phyloP scores from a whole-genome alignment of 1,140 invertebrate species.

The Goniozus legneri region DNA sequence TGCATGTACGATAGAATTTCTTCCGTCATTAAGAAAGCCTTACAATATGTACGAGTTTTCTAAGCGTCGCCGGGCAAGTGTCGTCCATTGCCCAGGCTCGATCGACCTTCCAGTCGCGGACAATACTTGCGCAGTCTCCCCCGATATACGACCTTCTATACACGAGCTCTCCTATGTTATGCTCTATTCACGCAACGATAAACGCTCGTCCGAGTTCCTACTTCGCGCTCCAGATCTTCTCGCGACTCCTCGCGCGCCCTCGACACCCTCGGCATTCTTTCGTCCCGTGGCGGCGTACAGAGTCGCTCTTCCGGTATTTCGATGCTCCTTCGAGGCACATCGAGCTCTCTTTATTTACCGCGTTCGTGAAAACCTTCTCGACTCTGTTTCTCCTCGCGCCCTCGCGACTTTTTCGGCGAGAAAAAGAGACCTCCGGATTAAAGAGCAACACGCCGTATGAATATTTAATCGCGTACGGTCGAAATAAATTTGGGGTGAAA shows the following conservation, averaged over 20 bases:
- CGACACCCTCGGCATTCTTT: constrained; percentile 19
- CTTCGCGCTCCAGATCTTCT: constrained; percentile 34
- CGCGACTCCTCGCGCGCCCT: constrained; percentile 11
- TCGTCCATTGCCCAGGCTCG: constrained; percentile 11
- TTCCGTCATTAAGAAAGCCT: constrained; percentile 54
- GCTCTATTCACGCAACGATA: constrained; percentile 41
- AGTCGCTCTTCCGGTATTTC: too few relatives aligned
- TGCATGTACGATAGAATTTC: constrained; percentile 50
- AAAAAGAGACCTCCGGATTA: too few relatives aligned
- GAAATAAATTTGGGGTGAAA: too few relatives aligned
- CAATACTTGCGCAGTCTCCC: background rate
- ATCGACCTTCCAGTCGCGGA: background rate
- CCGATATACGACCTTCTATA: too few relatives aligned
- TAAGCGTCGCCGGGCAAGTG: constrained; percentile 34
- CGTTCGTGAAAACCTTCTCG: background rate
- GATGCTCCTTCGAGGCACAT: background rate
- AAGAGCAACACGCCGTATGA: too few relatives aligned
- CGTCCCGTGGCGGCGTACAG: too few relatives aligned
- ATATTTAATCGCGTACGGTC: too few relatives aligned
- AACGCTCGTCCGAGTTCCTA: constrained; percentile 37
- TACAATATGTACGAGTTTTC: constrained; percentile 45
- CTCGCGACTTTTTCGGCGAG: too few relatives aligned
- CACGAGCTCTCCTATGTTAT: constrained; percentile 11
- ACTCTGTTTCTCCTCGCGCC: too few relatives aligned
- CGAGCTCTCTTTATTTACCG: background rate